Evolutionary conservation across 2,888 invertebrate species (phyloP).

Genomic region (Ellobium chinense): DNA sequence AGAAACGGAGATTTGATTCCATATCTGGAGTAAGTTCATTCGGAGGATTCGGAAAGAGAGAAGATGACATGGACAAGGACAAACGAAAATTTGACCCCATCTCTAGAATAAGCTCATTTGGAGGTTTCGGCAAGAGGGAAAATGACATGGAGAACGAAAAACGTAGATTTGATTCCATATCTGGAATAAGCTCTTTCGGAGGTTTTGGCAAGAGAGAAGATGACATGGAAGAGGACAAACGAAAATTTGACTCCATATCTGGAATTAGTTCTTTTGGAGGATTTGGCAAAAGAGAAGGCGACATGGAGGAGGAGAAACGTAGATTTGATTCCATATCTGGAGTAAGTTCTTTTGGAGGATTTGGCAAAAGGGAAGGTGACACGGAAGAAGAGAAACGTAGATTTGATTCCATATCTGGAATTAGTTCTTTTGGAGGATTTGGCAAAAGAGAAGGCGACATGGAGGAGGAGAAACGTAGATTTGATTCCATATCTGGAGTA

Average conservation of each 20-base stretch:
- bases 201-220: constrained; percentile 24
- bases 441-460: neutral
- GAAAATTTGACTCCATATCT: constrained; percentile 8
- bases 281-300: constrained; percentile 6
- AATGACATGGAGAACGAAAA: constrained; percentile 3
- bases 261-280: neutral
- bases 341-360: neutral
- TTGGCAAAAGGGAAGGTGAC: constrained; percentile 13
- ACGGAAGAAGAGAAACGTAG: neutral
- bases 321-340: constrained; percentile 16
- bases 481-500: constrained; percentile 4
- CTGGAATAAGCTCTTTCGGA: constrained; percentile 15
- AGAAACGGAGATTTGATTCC: constrained; percentile 1
- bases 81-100: constrained; percentile 14
- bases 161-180: constrained; percentile 25
- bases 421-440: neutral
- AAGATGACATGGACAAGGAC: neutral
- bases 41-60: neutral
- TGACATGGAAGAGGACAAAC: constrained; percentile 1
- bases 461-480: neutral
- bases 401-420: neutral
- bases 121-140: constrained; percentile 3
- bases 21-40: neutral
- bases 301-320: constrained; percentile 1
- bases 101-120: neutral